Conservation (phyloP, 2,797 vertebrate species). For the Pagetopsis macropterus region DNA sequence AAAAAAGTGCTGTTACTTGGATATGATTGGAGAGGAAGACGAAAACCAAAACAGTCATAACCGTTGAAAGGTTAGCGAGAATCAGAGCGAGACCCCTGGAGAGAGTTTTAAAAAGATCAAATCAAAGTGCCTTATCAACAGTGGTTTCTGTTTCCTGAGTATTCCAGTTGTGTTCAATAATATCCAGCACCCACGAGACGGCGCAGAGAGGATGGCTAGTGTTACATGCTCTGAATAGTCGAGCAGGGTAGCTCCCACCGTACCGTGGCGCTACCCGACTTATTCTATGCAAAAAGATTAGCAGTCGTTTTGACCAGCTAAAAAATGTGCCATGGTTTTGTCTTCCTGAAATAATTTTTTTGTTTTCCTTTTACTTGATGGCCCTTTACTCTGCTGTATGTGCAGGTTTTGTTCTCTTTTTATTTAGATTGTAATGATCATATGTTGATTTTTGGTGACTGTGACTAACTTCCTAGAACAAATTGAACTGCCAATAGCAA, state of each 20-base stretch:
- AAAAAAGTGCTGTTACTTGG: slow-evolving; percentile 74
- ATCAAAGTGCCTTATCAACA: slow-evolving; percentile 87
- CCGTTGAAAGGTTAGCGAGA: slow-evolving; percentile 56
- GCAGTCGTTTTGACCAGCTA: slow-evolving; percentile 87
- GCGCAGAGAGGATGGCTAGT: slow-evolving; percentile 73
- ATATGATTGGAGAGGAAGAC: slow-evolving; percentile 77
- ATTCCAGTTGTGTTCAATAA: slow-evolving; percentile 82
- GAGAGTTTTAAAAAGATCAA: slow-evolving; percentile 62
- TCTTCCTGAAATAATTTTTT: slow-evolving; percentile 83
- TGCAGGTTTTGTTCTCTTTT: slow-evolving; percentile 77
- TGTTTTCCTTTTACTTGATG: slow-evolving; percentile 62
- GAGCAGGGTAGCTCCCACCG: slow-evolving; percentile 68
- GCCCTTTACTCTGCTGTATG: slow-evolving; percentile 79
- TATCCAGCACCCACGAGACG: slow-evolving; percentile 80
- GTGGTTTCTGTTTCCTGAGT: slow-evolving; percentile 82
- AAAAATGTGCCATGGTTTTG: slow-evolving; percentile 88
- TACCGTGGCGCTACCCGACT: slow-evolving; percentile 74
- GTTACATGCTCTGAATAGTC: slow-evolving; percentile 64
- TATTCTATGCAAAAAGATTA: slow-evolving; percentile 90
- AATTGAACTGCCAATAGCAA: slow-evolving; percentile 84
- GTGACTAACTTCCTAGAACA: slow-evolving; percentile 79
- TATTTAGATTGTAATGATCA: slow-evolving; percentile 71
- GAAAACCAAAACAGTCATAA: slow-evolving; percentile 76
- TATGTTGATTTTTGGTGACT: slow-evolving; percentile 72
- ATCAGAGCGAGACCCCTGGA: slow-evolving; percentile 51